Evolutionary conservation across 2,113 vertebrate species (phyloP).

Genomic region (Oreochromis spilurus): DNA sequence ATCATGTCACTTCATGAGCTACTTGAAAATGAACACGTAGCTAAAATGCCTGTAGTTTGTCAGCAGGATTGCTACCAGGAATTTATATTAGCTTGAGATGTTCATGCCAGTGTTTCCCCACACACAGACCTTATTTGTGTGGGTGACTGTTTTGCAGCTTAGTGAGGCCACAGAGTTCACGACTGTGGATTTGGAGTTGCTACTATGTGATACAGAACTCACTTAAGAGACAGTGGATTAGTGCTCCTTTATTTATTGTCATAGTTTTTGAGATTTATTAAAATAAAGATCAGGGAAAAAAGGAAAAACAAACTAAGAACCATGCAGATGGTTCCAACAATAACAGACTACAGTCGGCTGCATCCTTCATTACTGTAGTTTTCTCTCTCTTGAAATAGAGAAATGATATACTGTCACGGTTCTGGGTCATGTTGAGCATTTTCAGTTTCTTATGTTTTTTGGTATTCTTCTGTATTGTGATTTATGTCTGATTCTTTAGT

Average conservation of each 20-base stretch:
- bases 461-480: not conserved
- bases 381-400: not conserved
- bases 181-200: not conserved
- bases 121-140: not conserved
- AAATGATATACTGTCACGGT: fast-evolving
- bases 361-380: not conserved
- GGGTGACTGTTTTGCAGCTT: fast-evolving
- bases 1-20: not conserved
- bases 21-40: not conserved
- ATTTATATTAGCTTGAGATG: not conserved
- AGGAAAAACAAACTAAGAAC: not conserved
- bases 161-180: not conserved
- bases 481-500: not conserved
- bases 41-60: not conserved
- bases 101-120: not conserved
- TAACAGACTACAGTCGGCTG: not conserved
- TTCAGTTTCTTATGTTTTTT: not conserved
- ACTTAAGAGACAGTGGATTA: not conserved
- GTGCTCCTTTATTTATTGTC: not conserved
- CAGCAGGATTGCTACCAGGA: not conserved
- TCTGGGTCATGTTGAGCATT: not conserved
- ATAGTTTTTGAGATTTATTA: not conserved
- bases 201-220: not conserved
- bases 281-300: not conserved
- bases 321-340: not conserved